These are phyloP conservation scores for Watsonalla cultraria DNA, from an alignment of 2,888 invertebrate genomes.

Conservation along the genomic window DNA sequence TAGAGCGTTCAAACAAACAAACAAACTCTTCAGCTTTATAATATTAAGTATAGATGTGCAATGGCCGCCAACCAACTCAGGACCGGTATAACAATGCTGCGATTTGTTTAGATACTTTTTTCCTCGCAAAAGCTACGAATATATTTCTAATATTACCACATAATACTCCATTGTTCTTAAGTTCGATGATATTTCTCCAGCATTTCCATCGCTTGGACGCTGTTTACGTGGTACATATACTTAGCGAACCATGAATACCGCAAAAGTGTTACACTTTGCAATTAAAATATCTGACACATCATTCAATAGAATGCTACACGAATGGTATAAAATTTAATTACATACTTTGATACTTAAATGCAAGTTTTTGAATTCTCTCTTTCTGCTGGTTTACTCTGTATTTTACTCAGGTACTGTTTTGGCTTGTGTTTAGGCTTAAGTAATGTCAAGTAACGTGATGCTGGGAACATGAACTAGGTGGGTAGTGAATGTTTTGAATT, in stretches of 20 bases:
- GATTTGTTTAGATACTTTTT: slow-evolving; percentile 77
- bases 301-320: slow-evolving; percentile 18
- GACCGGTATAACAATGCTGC: slow-evolving; percentile 66
- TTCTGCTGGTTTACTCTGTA: no score
- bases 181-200: slow-evolving; percentile 71
- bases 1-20: no score
- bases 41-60: no score
- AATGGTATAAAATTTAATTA: no score
- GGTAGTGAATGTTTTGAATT: no score
- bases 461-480: no score
- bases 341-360: no score
- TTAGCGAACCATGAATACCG: slow-evolving; percentile 60
- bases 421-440: no score
- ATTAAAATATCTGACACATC: slow-evolving; percentile 44
- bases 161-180: slow-evolving; percentile 76
- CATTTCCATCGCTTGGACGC: slow-evolving; percentile 65
- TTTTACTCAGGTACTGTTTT: no score
- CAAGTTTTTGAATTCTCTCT: no score
- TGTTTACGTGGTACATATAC: slow-evolving; percentile 65
- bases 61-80: slow-evolving; percentile 40
- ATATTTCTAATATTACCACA: slow-evolving; percentile 78
- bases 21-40: no score
- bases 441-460: no score
- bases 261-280: slow-evolving; percentile 52
- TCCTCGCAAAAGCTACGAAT: slow-evolving; percentile 71